Evolutionary conservation across 2,113 vertebrate genomes (phyloP), one percentile per base, ranked within the genome.

Genomic region (Callopanchax toddi): DNA sequence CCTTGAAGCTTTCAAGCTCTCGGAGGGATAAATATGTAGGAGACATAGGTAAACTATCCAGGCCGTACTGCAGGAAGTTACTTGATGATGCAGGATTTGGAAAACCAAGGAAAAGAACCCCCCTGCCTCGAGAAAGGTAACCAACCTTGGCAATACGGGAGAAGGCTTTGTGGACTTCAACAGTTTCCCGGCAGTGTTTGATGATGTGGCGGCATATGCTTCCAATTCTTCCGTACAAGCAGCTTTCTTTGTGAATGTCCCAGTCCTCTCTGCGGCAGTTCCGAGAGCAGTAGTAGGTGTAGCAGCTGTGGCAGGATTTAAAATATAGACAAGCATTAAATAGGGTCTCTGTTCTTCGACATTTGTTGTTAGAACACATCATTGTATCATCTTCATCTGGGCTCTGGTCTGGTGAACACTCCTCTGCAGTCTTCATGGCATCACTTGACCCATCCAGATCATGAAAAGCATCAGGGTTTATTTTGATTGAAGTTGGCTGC

Each of bases 281-380:
- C 53, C 97, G 93, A 10, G 96, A 98, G 79, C 97, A 99, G 85
- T 99, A 99, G 83, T 97, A 98, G 1, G 97, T 98, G 85, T 97
- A 96, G 91, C 97, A 99, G 90, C 96, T 98, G 92, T 97, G 97
- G 90, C 97, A 99, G 0, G 97, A 97, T 88, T 99, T 98, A 89
- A 99, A 99, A 87, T 99, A 98, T 71, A 99, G 93, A 82, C 97
- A 98, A 86, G 97, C 97, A 0, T 99, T 97, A 82, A 99, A 98
- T 79, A 97, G 89, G 51, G 96, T 96, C 89, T 98, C 97, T 0
- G 95, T 97, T 58, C 96, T 93, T 11, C 94, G 90, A 77, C 97
- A 99, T 84, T 94, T 96, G 87, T 95, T 94, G 9, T 99, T 99
- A 8, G 97, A 98, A 79, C 97, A 99, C 83, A 96, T 97, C 95